Evolutionary conservation across 2,888 invertebrate genomes (phyloP), one percentile per base, ranked within the genome.

Genomic region (Physocephala rufipes): DNA sequence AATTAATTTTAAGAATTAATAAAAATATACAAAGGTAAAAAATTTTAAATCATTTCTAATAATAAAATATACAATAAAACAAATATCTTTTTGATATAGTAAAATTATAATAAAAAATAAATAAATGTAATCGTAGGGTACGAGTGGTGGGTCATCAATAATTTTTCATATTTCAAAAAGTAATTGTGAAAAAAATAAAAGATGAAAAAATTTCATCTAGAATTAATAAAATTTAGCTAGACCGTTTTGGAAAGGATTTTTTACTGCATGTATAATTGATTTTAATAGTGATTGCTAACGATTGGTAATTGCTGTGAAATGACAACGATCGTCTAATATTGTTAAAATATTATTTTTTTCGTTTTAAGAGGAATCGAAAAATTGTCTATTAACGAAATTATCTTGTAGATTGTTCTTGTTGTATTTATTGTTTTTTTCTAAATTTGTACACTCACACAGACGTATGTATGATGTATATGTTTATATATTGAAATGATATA

Each of bases 261-360:
- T 2, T 12, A n/a, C 2, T 13, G 21, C 1, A 47, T 28, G 65
- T 13, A n/a, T 49, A 19, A 15, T 49, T 4, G 28, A 65, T 15
- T 47, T 47, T 19, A 47, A 19, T n/a, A 26, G 7, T 64, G 19
- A 13, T 64, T 47, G 16, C 12, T 45, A 15, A 24, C 2, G 24
- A 28, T n/a, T 9, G 26, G 16, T 51, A 26, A 26, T 7, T 58
- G 16, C 16, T 24, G 4, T 26, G 28, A 58, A 12, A 15, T 24
- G 58, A 58, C 16, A 24, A 58, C 28, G 24, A 28, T 16, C 26
- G 28, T 55, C n/a, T n/a, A 28, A 15, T 58, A 71, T 71, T 75
- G 71, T 71, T 74, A 71, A 70, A 71, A 67, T 74, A 72, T 67
- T 24, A n/a, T n/a, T n/a, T n/a, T n/a, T n/a, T n/a, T n/a, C n/a